phyloP scores from a whole-genome alignment of 2,113 vertebrate genomes.

The Cyphomyrus discorhynchus region DNA sequence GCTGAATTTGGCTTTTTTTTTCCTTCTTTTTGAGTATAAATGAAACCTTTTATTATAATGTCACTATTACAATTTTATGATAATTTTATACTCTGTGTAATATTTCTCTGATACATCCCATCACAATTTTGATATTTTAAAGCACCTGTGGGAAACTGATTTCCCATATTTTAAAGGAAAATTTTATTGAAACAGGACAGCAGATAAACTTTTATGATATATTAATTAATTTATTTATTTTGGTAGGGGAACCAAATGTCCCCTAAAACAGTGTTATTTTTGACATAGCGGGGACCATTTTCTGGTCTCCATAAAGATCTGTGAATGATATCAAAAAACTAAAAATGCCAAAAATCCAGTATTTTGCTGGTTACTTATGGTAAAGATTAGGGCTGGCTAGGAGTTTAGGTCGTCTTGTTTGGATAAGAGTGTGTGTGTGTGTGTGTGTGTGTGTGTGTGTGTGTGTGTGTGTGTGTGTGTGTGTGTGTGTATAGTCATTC shows the following conservation, averaged over 20 bases:
- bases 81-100: not conserved
- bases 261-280: no score
- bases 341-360: no score
- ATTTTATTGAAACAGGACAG: not conserved
- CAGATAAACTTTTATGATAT: no score
- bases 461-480: not conserved
- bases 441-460: not conserved
- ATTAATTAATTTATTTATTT: no score
- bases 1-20: not conserved
- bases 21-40: not conserved
- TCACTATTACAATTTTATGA: not conserved
- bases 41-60: not conserved
- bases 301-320: no score
- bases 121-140: not conserved
- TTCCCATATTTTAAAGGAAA: not conserved
- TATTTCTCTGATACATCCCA: not conserved
- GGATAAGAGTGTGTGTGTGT: no score
- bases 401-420: no score
- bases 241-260: no score
- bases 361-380: no score
- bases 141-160: not conserved
- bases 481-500: not conserved
- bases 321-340: no score
- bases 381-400: no score
- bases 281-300: no score